Base-by-base conservation (phyloP, 92 coral and sea anemone genomes). In the Porites lobata region DNA sequence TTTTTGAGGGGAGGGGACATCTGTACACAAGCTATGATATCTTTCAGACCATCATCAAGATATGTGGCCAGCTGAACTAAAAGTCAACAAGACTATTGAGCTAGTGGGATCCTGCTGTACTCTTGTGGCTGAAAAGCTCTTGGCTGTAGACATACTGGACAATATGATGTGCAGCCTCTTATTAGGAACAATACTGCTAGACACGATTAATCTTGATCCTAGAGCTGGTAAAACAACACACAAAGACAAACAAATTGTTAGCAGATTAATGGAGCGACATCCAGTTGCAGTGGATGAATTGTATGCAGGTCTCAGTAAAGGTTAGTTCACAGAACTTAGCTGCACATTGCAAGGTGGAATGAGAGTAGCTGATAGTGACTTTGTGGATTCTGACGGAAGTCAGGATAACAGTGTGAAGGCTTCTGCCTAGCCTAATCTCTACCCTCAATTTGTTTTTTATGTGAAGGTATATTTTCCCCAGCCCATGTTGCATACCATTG, bases 81-180 rank as follows among this genome's bases (percentile, higher is more conserved):
- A 71, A 61, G 88, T 76, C 77, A 82, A 62, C 43, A 95, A 93
- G 69, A 88, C 90, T 26, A 91, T 95, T 8, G 96, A 95, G 38
- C 92, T 65, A 59, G 98, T 95, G 71, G 98, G 98, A 59, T 95
- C 98, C 1, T 95, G 96, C 78, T 86, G 87, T 26, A 93, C 98
- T 1, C 90, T 95, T 59, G 86, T 95, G 11, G 93, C 98, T 3
- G 98, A 95, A 71, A 85, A 65, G 66, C 61, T 95, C 76, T 64
- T 95, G 72, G 13, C 67, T 3, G 19, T 62, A 24, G 72, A 84
- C 58, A 81, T 95, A 73, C 80, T 95, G 88, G 94, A 95, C 80
- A 72, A 70, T 54, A 94, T 91, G 79, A 88, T 90, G 63, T 75
- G 90, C 19, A 79, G 92, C 52, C 80, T 93, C 52, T 79, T 95